A percentile compares a stretch with the other conserved stretches of the same genome.
These are phyloP conservation scores for Xiphophorus couchianus DNA, from an alignment of 2,113 vertebrate genomes.

Conservation along the genomic window DNA sequence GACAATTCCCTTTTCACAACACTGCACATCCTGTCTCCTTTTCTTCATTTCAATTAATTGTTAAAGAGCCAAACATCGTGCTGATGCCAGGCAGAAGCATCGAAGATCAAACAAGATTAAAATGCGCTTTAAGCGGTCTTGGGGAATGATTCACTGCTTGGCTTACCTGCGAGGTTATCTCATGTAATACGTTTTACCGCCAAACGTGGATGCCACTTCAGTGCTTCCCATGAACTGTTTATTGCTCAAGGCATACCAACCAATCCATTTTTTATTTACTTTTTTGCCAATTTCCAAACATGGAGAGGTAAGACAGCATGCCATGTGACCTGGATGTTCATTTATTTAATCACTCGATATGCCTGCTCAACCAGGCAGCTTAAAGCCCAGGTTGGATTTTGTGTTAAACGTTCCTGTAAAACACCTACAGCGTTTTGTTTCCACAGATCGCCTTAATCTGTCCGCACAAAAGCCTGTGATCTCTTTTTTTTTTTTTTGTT, in stretches of 20 bases:
- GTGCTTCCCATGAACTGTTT: background rate
- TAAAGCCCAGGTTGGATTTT: constrained; percentile 12
- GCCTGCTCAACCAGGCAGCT: background rate
- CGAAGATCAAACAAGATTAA: constrained; percentile 40
- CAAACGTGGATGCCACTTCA: constrained; percentile 8
- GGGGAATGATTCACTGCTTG: constrained; percentile 49
- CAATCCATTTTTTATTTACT: constrained; percentile 1
- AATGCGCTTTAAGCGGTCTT: constrained; percentile 30
- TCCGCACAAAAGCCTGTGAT: constrained; percentile 19
- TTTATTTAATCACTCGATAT: background rate
- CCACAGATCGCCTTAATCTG: background rate
- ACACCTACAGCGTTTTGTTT: background rate
- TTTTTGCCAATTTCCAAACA: constrained; percentile 9
- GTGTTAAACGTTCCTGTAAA: background rate
- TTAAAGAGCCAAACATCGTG: background rate
- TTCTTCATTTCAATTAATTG: background rate
- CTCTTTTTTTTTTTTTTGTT: background rate
- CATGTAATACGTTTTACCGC: background rate
- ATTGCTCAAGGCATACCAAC: constrained; percentile 8
- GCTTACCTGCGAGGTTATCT: constrained; percentile 24
- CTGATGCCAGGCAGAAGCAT: constrained; percentile 20
- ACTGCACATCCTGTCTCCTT: background rate
- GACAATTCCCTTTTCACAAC: background rate
- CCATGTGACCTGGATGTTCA: background rate
- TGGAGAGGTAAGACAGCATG: background rate